A percentile compares a stretch with the other conserved stretches of the same genome.
Conservation (phyloP, 1,140 invertebrate species). For the Schlechtendalia chinensis region DNA sequence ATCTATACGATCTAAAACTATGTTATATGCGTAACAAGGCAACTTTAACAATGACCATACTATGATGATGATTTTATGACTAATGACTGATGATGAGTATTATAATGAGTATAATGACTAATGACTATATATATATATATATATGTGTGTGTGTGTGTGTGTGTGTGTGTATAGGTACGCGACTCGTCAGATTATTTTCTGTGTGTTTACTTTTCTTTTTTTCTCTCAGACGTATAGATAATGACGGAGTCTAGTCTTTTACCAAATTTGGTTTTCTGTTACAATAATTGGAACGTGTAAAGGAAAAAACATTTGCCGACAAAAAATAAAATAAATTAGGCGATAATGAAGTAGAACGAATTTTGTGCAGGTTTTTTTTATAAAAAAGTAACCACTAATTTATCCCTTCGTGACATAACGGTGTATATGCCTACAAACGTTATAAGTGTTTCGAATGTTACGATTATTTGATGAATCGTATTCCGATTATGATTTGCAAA, state of each 20-base stretch:
- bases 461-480: neutral
- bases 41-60: neutral
- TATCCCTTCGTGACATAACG: no score
- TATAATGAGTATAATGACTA: no score
- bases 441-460: neutral
- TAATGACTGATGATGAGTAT: no score
- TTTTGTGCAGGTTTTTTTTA: neutral
- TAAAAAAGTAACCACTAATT: neutral
- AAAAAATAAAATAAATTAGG: neutral
- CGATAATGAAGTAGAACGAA: neutral
- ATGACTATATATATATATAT: no score
- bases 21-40: neutral
- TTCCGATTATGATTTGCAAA: constrained; percentile 3
- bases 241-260: neutral
- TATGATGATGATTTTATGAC: no score
- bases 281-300: neutral
- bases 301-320: neutral
- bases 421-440: neutral
- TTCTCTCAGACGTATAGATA: neutral
- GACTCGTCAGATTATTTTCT: neutral
- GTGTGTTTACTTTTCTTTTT: neutral
- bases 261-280: neutral
- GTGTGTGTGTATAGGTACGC: no score
- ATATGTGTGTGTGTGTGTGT: no score
- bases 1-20: no score